Base-by-base conservation (phyloP, 1,140 invertebrate species). In the Mercenaria mercenaria region DNA sequence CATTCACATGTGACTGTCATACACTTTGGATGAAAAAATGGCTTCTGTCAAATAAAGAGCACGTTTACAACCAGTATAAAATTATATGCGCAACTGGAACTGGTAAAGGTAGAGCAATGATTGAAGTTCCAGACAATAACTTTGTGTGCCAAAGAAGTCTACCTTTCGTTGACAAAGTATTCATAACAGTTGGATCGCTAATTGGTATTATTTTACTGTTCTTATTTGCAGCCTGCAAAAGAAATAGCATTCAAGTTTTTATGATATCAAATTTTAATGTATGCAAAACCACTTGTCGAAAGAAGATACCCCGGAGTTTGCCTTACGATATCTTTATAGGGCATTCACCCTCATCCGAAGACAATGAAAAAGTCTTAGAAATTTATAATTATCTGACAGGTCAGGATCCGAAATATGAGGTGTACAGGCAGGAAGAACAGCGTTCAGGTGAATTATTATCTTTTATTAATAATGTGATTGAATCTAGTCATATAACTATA, bases 291-390 rank as follows among this genome's bases (percentile, higher is more conserved):
- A 47, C 6, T 29, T 18, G 23, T 34, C 23, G 59, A 59, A 50
- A 32, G 69, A 32, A 67, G 83, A 15, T 67, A 86, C 8, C 56
- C 64, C 11, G 88, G 79, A 20, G 76, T 56, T 81, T 52, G 18
- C 20, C 85, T 20, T 93, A 98, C 95, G 99, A 99, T 94, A 98
- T 98, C 52, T 99, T 99, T 95, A 97, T 99, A 3, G 97, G 98
- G 89, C 99, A 99, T 96, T 98, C 98, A 34, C 61, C 0, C 1
- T 2, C 2, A 89, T 98, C 98, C 29, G 98, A 98, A 95, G 98
- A 99, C 93, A 97, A 98, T 93, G 98, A 98, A 94, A 98, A 99
- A 0, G 96, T 98, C 39, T 97, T 98, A 91, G 98, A 98, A 13
- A 96, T 99, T 59, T 97, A 97, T 2, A 97, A 97, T 1, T 98